phyloP scores from a whole-genome alignment of 2,797 vertebrate genomes.

The Hypotaenidia philippensis region DNA sequence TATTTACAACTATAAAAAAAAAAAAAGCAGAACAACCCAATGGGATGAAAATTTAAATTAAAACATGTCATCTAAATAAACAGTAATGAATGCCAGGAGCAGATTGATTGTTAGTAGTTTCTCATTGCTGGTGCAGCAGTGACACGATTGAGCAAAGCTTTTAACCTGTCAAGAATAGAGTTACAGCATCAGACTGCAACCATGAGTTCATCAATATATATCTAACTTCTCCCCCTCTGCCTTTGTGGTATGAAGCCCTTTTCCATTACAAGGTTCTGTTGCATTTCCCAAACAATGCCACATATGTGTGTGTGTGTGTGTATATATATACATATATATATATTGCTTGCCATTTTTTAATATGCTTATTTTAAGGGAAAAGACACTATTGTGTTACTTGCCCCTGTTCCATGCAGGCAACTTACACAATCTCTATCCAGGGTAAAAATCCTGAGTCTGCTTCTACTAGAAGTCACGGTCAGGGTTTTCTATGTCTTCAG shows the following conservation, averaged over 20 bases:
- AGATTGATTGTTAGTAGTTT: conserved; percentile 32
- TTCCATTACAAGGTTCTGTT: not conserved
- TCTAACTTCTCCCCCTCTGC: not conserved
- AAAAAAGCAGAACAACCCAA: not conserved
- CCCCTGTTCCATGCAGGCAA: not conserved
- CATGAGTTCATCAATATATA: not conserved
- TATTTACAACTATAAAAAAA: not conserved
- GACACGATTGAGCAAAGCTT: conserved; percentile 4
- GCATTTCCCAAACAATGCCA: not conserved
- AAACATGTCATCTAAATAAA: conserved; percentile 14
- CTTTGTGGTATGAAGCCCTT: not conserved
- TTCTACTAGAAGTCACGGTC: not conserved
- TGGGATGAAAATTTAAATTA: conserved; percentile 6
- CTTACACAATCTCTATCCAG: not conserved
- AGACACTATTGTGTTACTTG: not conserved
- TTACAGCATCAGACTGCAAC: not conserved
- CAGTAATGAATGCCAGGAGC: not conserved
- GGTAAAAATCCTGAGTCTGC: not conserved
- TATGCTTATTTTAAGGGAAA: not conserved
- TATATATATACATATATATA: no score
- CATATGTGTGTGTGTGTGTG: no score
- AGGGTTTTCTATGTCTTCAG: not conserved
- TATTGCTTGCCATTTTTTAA: not conserved
- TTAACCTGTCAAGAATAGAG: conserved; percentile 19
- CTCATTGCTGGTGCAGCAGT: not conserved